phyloP scores from a whole-genome alignment of 2,113 vertebrate genomes.

The Pardalotus punctatus region DNA sequence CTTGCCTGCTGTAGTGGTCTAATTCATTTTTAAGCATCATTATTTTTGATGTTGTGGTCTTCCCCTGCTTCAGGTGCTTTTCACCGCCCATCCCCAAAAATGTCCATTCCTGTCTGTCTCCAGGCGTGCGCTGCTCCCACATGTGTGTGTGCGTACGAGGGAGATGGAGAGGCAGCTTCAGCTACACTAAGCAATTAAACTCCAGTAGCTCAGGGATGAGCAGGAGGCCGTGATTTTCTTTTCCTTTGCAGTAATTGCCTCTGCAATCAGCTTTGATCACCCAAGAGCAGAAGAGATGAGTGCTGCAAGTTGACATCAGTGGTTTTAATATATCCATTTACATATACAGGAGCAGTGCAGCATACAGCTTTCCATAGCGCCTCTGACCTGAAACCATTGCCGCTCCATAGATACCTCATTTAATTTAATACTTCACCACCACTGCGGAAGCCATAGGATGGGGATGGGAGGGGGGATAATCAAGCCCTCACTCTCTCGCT shows the following conservation, averaged over 20 bases:
- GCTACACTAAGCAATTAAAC: conserved; percentile 91
- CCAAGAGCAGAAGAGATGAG: conserved; percentile 74
- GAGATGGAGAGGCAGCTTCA: conserved; percentile 74
- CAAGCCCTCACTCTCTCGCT: conserved; percentile 77
- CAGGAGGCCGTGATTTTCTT: conserved; percentile 77
- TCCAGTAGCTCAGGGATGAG: conserved; percentile 78
- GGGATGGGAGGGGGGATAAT: conserved; percentile 85
- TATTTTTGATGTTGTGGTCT: conserved; percentile 52
- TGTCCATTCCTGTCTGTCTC: background rate
- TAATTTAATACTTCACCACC: conserved; percentile 91
- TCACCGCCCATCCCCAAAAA: background rate
- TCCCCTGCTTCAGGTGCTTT: background rate
- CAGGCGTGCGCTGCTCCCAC: background rate
- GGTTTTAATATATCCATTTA: conserved; percentile 80
- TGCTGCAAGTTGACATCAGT: conserved; percentile 79
- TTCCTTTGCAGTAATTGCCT: conserved; percentile 83
- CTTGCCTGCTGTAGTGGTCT: conserved; percentile 30
- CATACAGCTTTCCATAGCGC: conserved; percentile 68
- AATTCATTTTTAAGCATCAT: conserved; percentile 43
- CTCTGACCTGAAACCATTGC: conserved; percentile 82
- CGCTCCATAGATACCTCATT: conserved; percentile 90
- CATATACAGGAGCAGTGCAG: conserved; percentile 69
- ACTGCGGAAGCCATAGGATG: conserved; percentile 76
- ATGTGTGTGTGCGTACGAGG: conserved; percentile 9
- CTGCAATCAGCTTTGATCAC: conserved; percentile 84